phyloP scores from a whole-genome alignment of 2,113 vertebrate species.

The Theristicus caerulescens region DNA sequence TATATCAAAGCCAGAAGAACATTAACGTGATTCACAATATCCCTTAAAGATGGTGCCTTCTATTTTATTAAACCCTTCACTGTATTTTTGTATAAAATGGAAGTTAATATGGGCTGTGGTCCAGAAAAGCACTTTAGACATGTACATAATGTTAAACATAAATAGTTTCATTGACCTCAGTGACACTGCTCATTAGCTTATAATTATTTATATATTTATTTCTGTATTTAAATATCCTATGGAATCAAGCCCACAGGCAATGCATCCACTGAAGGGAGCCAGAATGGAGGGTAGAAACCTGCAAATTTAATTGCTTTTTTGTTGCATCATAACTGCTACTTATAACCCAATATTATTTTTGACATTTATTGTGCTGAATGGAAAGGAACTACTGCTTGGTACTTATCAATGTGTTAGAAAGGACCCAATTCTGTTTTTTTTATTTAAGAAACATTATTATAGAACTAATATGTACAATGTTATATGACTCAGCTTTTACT shows the following conservation, averaged over 20 bases:
- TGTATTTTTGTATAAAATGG: slow-evolving; percentile 28
- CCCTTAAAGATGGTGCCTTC: slow-evolving; percentile 50
- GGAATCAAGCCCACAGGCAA: background rate
- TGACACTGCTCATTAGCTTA: slow-evolving; percentile 16
- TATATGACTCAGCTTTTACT: background rate
- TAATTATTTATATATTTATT: slow-evolving; percentile 44
- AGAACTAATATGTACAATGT: background rate
- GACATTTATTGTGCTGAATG: background rate
- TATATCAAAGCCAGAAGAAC: background rate
- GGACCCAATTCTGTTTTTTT: background rate
- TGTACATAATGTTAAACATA: slow-evolving; percentile 18
- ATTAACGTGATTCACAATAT: slow-evolving; percentile 62
- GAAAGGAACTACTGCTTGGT: background rate
- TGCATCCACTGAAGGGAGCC: background rate
- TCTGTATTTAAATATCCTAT: background rate
- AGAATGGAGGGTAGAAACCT: background rate
- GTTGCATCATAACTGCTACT: background rate
- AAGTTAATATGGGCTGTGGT: slow-evolving; percentile 39
- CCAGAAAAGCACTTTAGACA: slow-evolving; percentile 61
- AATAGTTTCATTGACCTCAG: slow-evolving; percentile 30
- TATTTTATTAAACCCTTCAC: slow-evolving; percentile 58
- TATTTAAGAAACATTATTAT: background rate
- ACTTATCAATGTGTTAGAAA: background rate
- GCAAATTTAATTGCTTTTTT: background rate
- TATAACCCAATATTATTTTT: background rate